Evolutionary conservation across 2,113 vertebrate genomes (phyloP), one percentile per base, ranked within the genome.

Genomic region (Choloepus hoffmanni): DNA sequence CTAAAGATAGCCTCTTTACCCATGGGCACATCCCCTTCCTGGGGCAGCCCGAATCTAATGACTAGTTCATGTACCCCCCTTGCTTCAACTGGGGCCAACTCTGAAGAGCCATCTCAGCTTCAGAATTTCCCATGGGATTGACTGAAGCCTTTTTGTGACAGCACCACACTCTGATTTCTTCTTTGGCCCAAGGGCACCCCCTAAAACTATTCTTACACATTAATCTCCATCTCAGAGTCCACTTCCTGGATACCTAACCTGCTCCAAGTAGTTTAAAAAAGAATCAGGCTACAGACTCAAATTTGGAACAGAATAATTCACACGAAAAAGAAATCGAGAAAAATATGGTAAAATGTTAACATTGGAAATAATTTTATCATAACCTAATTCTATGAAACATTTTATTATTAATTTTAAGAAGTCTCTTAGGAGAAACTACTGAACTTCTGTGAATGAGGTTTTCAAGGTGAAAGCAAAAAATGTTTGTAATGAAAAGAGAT

Each of bases 221-320:
- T 74, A 83, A 92, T 85, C 58, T 83, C 11, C 30, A n/a, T n/a
- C 26, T 84, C 50, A 95, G 19, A 73, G 23, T 50, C 23, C 43
- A 30, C 9, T 89, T 68, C 55, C n/a, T 82, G n/a, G 45, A 74
- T 68, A 63, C 10, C 33, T 16, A n/a, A 21, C 26, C 53, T 18
- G 0, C 33, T 15, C 74, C 3, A 63, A 26, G 67, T 2, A 18
- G 30, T 48, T 62, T 55, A 76, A 43, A 85, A 60, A 65, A 85
- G 73, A 77, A 36, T 68, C 19, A 62, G n/a, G n/a, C 19, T 53
- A 77, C 26, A 50, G 79, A 92, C 60, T 70, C 10, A 94, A 76
- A 65, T 43, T 85, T 45, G n/a, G 88, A 88, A 84, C 11, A 60
- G 11, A 86, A 67, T 21, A 85, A 93, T 84, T 91, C 36, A 86